phyloP scores from a whole-genome alignment of 2,888 invertebrate genomes.

The Pyralis farinalis region DNA sequence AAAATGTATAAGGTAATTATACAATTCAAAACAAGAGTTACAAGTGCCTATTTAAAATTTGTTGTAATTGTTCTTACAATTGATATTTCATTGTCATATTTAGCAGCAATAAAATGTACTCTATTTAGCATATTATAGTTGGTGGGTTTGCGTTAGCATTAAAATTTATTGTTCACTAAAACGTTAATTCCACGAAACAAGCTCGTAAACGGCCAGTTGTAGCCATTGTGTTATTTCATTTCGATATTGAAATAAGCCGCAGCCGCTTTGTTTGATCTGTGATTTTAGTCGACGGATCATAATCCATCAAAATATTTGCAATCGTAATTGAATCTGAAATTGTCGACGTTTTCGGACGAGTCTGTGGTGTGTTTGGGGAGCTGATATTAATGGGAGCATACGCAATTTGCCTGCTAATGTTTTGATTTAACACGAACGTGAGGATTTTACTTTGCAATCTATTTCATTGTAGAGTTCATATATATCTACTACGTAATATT shows the following conservation, averaged over 20 bases:
- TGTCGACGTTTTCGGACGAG: neutral
- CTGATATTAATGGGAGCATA: too few relatives aligned
- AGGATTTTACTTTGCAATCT: too few relatives aligned
- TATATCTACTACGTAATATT: too few relatives aligned
- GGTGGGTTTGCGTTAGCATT: constrained; percentile 49
- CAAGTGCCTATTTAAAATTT: too few relatives aligned
- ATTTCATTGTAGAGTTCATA: too few relatives aligned
- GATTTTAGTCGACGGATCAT: constrained; percentile 29
- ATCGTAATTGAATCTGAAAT: constrained; percentile 16
- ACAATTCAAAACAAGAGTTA: too few relatives aligned
- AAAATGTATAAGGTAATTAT: too few relatives aligned
- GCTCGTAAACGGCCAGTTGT: constrained; percentile 54
- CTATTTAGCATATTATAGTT: constrained; percentile 35
- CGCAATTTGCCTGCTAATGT: too few relatives aligned
- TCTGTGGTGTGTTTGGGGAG: neutral
- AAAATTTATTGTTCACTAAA: constrained; percentile 56
- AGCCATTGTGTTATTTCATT: constrained; percentile 49
- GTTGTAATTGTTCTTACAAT: neutral
- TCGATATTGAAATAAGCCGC: constrained; percentile 48
- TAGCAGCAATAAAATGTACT: constrained; percentile 39
- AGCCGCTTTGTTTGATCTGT: constrained; percentile 42
- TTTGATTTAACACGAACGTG: too few relatives aligned
- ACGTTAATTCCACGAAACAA: constrained; percentile 63
- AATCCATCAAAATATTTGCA: constrained; percentile 22
- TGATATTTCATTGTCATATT: neutral